Conservation (phyloP, 2,797 vertebrate genomes). For the Benthosema pterotum region DNA sequence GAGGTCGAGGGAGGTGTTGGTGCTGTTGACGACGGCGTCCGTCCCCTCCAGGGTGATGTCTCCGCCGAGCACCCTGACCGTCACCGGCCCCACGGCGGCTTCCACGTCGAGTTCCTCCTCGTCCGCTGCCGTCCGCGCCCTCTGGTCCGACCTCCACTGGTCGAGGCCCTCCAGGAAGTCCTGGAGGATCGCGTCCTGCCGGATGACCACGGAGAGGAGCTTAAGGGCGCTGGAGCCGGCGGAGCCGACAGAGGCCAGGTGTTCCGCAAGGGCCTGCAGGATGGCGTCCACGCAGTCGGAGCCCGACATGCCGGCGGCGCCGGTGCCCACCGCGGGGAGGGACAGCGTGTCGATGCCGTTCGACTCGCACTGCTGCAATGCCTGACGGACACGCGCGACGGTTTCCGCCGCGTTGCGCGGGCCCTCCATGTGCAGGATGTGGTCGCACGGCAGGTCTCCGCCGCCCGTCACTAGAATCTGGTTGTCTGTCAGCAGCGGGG, state of each 20-base stretch:
- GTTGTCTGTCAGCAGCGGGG: conserved; percentile 33
- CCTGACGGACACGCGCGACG: conserved; percentile 48
- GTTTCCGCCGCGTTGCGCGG: conserved; percentile 36
- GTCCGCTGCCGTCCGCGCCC: conserved; percentile 9
- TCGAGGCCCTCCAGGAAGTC: conserved; percentile 41
- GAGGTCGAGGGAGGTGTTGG: conserved; percentile 55
- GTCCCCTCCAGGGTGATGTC: conserved; percentile 64
- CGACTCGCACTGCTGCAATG: conserved; percentile 64
- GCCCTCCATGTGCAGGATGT: conserved; percentile 65
- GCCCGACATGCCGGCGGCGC: too few relatives aligned
- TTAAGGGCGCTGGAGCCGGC: conserved; percentile 40
- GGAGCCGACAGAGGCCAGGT: conserved; percentile 49
- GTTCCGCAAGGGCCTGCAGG: conserved; percentile 53
- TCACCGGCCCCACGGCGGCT: conserved; percentile 49
- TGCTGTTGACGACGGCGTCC: conserved; percentile 64
- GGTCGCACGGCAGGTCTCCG: conserved; percentile 59
- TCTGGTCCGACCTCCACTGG: conserved; percentile 38
- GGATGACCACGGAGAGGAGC: conserved; percentile 56
- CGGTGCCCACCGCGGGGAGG: conserved; percentile 68
- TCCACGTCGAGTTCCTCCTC: conserved; percentile 21
- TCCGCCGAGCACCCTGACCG: conserved; percentile 50
- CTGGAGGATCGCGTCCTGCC: conserved; percentile 37
- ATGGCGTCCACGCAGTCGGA: conserved; percentile 47
- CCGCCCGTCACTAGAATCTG: conserved; percentile 52
- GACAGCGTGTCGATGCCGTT: conserved; percentile 59